Evolutionary conservation across 2,888 invertebrate genomes (phyloP), one percentile per base, ranked within the genome.

Genomic region (Oscheius sp.): DNA sequence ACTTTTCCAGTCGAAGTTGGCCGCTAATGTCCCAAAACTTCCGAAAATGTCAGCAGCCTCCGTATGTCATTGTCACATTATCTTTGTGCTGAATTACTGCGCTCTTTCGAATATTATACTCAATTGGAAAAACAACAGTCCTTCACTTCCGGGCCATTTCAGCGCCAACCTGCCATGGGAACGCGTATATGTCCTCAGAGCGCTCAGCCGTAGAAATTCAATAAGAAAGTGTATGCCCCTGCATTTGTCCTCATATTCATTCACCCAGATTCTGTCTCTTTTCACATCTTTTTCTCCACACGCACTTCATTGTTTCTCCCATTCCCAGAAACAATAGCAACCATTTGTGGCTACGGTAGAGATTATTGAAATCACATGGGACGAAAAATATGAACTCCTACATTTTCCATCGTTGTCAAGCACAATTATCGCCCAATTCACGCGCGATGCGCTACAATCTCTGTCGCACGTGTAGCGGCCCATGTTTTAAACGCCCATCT

Each of bases 161-260:
- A 42, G 42, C 42, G 42, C 42, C 42, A 42, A 60, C 60, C 60
- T 37, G 60, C 60, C 60, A 60, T 60, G 60, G 37, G 60, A 60
- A 60, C 60, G 37, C 42, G 7, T 42, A 42, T 42, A 42, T 60
- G 60, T 11, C 37, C 60, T 35, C 63, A 62, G 42, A 53, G 66
- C 66, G 66, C 66, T 66, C 62, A 47, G 63, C 48, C 63, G n/a
- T 37, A 68, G 55, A 55, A 68, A 68, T 68, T 68, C 55, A 68
- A 55, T 68, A 68, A 55, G 33, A 33, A 68, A n/a, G 53, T 47
- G 63, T 63, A 63, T 42, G 63, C 48, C 21, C n/a, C 13, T 29
- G 21, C 21, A 21, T 21, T 21, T 21, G 42, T 42, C 7, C 42
- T 42, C 42, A 5, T 42, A 42, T 7, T 7, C 3, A 3, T 7